phyloP scores from a whole-genome alignment of 2,113 vertebrate genomes.

The Genyomyrus donnyi region DNA sequence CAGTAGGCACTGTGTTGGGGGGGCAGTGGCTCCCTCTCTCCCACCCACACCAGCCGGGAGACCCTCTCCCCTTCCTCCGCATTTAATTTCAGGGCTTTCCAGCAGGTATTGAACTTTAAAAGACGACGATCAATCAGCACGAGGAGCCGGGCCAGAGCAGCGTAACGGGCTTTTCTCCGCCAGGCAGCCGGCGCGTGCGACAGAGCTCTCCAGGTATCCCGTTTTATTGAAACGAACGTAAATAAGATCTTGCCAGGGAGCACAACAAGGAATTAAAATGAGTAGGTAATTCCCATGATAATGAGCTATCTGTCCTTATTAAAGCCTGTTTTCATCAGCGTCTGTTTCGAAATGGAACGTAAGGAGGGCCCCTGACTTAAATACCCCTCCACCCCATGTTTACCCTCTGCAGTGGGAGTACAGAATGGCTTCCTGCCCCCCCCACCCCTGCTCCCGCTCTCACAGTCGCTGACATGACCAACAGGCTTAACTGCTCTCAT shows the following conservation, averaged over 20 bases:
- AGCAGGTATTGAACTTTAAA: conserved; percentile 19
- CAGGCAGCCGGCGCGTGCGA: neutral
- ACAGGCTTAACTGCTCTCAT: neutral
- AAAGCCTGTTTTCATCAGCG: neutral
- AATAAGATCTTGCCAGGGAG: neutral
- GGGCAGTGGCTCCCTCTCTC: neutral
- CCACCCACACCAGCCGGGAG: neutral
- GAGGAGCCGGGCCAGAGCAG: neutral
- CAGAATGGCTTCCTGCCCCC: neutral
- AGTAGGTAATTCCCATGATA: conserved; percentile 12
- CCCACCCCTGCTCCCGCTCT: neutral
- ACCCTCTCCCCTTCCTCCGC: conserved; percentile 6
- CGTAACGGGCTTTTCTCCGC: neutral
- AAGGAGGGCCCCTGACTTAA: neutral
- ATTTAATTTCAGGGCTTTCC: conserved; percentile 27
- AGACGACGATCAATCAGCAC: conserved; percentile 17
- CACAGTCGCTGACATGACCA: neutral
- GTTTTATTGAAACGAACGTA: neutral
- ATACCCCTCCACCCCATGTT: neutral
- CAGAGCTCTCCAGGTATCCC: conserved; percentile 12
- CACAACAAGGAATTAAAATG: conserved; percentile 1
- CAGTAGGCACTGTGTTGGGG: neutral
- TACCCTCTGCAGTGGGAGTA: neutral
- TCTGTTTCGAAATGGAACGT: neutral
- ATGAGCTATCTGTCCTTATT: neutral